Conservation (phyloP, 2,888 invertebrate species). For the Bombylius major region DNA sequence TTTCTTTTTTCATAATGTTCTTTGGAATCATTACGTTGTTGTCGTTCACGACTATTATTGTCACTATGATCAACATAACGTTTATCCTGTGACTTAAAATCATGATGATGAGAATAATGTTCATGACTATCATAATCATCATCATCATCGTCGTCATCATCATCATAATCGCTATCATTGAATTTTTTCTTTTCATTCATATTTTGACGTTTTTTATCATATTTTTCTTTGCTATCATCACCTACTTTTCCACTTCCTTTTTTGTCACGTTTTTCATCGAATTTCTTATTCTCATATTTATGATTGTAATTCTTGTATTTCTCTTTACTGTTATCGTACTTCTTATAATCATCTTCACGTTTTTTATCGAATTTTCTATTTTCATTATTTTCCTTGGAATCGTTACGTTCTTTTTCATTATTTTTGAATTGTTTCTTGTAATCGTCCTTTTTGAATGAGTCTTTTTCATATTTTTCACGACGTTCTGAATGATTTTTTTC, state of each 20-base stretch:
- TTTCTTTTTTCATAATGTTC: neutral
- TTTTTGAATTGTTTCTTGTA: neutral
- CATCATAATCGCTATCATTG: neutral
- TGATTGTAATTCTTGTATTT: no score
- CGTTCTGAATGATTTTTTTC: no score
- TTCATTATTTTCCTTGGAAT: neutral
- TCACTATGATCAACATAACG: no score
- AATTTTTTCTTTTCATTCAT: neutral
- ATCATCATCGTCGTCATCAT: conserved; percentile 3
- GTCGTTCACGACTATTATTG: no score
- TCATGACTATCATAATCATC: neutral
- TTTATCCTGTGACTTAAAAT: no score
- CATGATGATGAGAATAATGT: no score
- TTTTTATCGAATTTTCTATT: neutral
- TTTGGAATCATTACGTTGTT: neutral
- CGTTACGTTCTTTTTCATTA: neutral
- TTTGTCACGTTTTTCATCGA: no score
- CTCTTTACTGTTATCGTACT: neutral
- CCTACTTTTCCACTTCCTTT: no score
- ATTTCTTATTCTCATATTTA: no score
- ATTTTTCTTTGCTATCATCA: neutral
- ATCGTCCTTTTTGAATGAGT: conserved; percentile 7
- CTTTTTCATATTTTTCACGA: no score
- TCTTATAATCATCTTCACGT: neutral
- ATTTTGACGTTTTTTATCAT: conserved; percentile 1